A percentile compares a stretch with the other conserved stretches of the same genome.
Conservation (phyloP, 2,113 vertebrate genomes). For the Aix galericulata region DNA sequence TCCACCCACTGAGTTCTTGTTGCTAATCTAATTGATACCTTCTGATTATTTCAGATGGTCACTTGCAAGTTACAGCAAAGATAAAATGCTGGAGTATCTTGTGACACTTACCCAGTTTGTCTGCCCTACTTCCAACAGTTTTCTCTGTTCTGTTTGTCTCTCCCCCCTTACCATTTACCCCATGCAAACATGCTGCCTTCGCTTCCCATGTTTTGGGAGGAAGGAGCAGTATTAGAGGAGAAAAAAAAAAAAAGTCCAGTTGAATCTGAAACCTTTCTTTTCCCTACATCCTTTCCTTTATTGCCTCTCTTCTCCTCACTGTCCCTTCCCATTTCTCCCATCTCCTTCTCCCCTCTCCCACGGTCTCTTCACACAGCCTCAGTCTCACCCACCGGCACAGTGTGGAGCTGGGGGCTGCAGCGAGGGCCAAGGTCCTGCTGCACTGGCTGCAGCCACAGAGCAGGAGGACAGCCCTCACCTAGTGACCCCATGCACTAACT, state of each 20-base stretch:
- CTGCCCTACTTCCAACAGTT: neutral
- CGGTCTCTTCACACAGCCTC: neutral
- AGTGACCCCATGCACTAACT: neutral
- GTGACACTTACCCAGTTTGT: neutral
- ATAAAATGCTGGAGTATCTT: neutral
- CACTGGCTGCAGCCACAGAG: fast-evolving
- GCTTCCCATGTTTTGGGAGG: neutral
- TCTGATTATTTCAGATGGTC: conserved; percentile 28
- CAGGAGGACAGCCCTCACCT: neutral
- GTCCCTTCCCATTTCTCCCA: neutral
- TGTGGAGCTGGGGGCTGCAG: neutral
- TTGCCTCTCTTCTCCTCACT: neutral
- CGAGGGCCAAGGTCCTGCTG: neutral
- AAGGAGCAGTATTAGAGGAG: neutral
- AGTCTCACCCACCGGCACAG: fast-evolving
- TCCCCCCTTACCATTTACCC: neutral
- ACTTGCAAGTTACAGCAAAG: conserved; percentile 6
- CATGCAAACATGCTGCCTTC: neutral
- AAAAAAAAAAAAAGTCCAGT: neutral
- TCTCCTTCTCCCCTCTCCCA: neutral
- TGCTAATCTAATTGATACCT: conserved; percentile 11
- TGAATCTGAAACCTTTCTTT: neutral
- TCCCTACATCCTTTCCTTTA: neutral
- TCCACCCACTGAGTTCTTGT: conserved; percentile 49
- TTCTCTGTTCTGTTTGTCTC: neutral